A percentile compares a stretch with the other conserved stretches of the same genome.
phyloP scores from a whole-genome alignment of 35 echinoderm and acorn worm genomes.

The Lytechinus variegatus region DNA sequence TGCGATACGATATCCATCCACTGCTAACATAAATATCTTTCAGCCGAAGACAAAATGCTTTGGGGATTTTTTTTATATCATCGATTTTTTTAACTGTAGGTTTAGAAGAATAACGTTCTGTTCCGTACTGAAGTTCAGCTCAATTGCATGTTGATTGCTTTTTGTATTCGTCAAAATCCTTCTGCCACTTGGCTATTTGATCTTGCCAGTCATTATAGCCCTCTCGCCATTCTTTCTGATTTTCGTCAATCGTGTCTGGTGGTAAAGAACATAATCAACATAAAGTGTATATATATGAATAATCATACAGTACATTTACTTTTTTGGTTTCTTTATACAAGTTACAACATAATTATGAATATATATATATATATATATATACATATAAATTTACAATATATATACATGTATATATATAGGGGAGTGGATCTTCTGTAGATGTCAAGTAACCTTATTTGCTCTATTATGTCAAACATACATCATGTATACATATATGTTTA shows the following conservation, averaged over 20 bases:
- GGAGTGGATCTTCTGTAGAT: too few species aligned
- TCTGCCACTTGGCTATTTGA: slow-evolving; percentile 30
- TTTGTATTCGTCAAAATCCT: slow-evolving; percentile 49
- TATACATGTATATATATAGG: too few species aligned
- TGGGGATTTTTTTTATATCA: neutral
- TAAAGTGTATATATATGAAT: neutral
- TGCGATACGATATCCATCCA: too few species aligned
- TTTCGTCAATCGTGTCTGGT: neutral
- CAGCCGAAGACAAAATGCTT: too few species aligned
- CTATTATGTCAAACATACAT: neutral
- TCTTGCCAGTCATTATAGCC: slow-evolving; percentile 26
- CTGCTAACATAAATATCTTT: too few species aligned
- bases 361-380: too few species aligned
- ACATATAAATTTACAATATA: too few species aligned
- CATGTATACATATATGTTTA: neutral
- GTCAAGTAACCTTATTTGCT: neutral
- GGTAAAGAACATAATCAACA: neutral
- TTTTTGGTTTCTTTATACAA: neutral
- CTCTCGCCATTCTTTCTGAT: slow-evolving; percentile 29
- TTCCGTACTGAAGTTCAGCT: neutral
- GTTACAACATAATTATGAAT: neutral
- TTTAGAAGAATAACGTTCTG: neutral
- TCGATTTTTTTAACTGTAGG: neutral
- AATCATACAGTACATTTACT: neutral
- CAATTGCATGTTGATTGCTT: neutral